Base-by-base conservation (phyloP, 2,113 vertebrate species). In the Eurystomus gularis region DNA sequence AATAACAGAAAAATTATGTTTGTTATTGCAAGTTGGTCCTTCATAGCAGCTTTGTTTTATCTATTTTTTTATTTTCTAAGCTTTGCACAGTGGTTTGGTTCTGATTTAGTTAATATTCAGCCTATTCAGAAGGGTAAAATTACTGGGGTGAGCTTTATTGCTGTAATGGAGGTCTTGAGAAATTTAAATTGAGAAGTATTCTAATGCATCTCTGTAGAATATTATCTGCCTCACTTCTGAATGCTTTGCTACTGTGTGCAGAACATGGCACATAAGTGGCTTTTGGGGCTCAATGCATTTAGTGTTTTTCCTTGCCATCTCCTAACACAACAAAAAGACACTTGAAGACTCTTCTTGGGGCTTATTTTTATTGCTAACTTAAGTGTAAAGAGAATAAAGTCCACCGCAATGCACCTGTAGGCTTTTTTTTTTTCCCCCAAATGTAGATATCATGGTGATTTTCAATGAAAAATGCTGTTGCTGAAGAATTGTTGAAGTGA, bases 31-130 rank as follows among this genome's bases (percentile, higher is more conserved):
- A 89, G 29, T 46, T 93, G 33, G 11, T 93, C 23, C 58, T 79
- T 35, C 37, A 40, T 18, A 79, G 86, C 64, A 79, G 60, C 46
- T 94, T 93, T 77, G 8, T 11, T 92, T 94, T 62, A 42, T 70
- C 13, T 65, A 19, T 42, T 17, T 10, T 31, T 65, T 42, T 40
- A 39, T 95, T 79, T 82, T 70, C 51, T 61, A 82, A 82, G 90
- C 57, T 87, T 89, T 77, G 46, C 44, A 60, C 19, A 87, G 58
- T 70, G 73, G 57, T 72, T 95, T 86, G 66, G 75, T 95, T 94
- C 95, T 89, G 96, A 95, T 96, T 96, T 96, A 94, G 88, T 96
- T 97, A 95, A 96, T 96, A 77, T 82, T 97, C 81, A 96, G 46
- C 66, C 70, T 94, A 91, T 93, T 96, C 96, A 97, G 86, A 93